A percentile compares a stretch with the other conserved stretches of the same genome.
Evolutionary conservation across 2,113 vertebrate species (phyloP).

Genomic region (Emydura subglobosa): DNA sequence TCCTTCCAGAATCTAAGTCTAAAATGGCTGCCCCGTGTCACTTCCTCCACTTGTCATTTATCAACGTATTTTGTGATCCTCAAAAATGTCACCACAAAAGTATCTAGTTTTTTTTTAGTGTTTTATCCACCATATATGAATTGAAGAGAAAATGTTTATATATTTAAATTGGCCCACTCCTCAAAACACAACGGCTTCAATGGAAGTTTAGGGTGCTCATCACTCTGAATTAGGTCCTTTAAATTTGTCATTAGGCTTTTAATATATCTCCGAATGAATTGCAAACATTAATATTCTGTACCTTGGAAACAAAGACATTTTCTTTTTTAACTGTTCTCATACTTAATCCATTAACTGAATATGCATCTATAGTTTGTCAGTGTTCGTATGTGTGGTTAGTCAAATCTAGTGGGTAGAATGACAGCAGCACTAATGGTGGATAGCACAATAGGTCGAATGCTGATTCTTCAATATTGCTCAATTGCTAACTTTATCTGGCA

Average conservation of each 20-base stretch:
- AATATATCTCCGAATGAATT: too few relatives aligned
- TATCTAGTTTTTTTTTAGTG: not conserved
- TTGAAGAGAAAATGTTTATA: not conserved
- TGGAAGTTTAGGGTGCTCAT: not conserved
- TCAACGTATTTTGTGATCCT: not conserved
- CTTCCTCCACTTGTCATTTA: not conserved
- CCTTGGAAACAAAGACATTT: fast-evolving
- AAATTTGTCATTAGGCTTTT: not conserved
- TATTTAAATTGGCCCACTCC: not conserved
- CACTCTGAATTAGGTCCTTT: not conserved
- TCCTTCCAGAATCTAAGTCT: too few relatives aligned
- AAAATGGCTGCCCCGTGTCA: not conserved
- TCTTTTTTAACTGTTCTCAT: not conserved
- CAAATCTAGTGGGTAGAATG: not conserved
- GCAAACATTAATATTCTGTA: not conserved
- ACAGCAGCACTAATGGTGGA: not conserved
- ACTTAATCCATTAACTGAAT: not conserved
- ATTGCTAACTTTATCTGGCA: not conserved
- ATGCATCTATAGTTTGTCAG: not conserved
- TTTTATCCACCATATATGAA: not conserved
- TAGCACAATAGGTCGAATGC: not conserved
- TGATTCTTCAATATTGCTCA: not conserved
- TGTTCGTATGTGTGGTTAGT: not conserved
- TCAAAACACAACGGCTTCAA: not conserved
- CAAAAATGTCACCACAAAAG: not conserved